phyloP scores from a whole-genome alignment of 2,797 vertebrate species.

The Propithecus perrieri region DNA sequence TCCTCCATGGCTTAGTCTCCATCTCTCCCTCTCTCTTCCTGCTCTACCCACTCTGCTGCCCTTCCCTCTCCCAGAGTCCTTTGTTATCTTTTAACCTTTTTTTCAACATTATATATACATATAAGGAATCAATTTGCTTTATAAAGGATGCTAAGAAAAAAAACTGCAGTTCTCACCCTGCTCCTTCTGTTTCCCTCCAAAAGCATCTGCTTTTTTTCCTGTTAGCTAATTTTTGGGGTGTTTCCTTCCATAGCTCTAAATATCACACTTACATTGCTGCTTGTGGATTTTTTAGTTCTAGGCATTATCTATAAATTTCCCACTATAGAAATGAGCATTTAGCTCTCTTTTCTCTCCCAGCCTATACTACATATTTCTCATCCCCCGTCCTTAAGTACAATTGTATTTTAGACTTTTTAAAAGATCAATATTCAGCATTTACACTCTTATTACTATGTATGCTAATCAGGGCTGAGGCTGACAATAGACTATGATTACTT shows the following conservation, averaged over 20 bases:
- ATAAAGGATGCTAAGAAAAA: constrained; percentile 9
- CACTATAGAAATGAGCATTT: background rate
- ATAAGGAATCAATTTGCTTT: background rate
- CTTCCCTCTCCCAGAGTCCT: background rate
- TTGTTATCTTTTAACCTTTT: background rate
- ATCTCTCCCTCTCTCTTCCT: background rate
- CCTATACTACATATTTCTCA: background rate
- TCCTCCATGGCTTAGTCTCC: background rate
- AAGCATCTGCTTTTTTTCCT: background rate
- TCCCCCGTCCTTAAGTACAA: background rate
- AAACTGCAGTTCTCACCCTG: background rate
- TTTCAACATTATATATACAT: background rate
- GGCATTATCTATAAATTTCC: background rate
- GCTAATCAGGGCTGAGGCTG: background rate
- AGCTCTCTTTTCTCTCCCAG: background rate
- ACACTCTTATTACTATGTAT: background rate
- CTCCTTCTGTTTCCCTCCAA: background rate
- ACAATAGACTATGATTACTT: background rate
- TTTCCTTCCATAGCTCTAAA: constrained; percentile 5
- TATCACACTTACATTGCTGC: background rate
- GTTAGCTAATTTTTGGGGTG: background rate
- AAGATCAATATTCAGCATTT: constrained; percentile 14
- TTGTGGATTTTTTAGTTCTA: background rate
- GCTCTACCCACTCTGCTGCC: background rate
- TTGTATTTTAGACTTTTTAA: constrained; percentile 14